phyloP scores from a whole-genome alignment of 2,113 vertebrate genomes.

The Trematocara macrostoma region DNA sequence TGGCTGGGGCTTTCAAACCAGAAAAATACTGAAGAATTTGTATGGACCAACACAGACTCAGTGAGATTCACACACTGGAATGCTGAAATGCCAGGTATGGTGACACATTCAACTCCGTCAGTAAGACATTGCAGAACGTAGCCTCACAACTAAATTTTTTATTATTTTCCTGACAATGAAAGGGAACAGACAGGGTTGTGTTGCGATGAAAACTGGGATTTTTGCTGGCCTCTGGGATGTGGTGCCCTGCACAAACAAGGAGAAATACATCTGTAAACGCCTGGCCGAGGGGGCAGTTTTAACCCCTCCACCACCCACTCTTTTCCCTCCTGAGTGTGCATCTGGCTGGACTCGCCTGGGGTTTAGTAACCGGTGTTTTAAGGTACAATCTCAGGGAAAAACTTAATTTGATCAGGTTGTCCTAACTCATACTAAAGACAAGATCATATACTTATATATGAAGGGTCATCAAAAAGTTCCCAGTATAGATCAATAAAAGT shows the following conservation, averaged over 20 bases:
- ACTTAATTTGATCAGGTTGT: not conserved
- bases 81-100: slow-evolving; percentile 56
- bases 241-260: slow-evolving; percentile 80
- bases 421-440: not conserved
- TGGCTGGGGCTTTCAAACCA: slow-evolving; percentile 89
- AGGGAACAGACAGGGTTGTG: slow-evolving; percentile 78
- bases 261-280: slow-evolving; percentile 88
- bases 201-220: slow-evolving; percentile 84
- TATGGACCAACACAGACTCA: slow-evolving; percentile 72
- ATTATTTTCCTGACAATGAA: not conserved
- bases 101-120: not conserved
- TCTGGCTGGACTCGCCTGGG: slow-evolving; percentile 69
- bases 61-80: slow-evolving; percentile 89
- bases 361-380: slow-evolving; percentile 71
- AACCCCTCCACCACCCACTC: slow-evolving; percentile 57
- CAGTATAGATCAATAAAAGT: not conserved
- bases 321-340: slow-evolving; percentile 23
- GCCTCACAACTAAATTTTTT: not conserved
- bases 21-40: slow-evolving; percentile 74
- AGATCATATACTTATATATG: not conserved
- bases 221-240: slow-evolving; percentile 91
- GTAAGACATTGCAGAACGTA: not conserved
- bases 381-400: slow-evolving; percentile 62
- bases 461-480: not conserved
- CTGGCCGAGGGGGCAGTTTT: slow-evolving; percentile 79